phyloP scores from a whole-genome alignment of 2,888 invertebrate genomes.

The Abrostola triplasia region DNA sequence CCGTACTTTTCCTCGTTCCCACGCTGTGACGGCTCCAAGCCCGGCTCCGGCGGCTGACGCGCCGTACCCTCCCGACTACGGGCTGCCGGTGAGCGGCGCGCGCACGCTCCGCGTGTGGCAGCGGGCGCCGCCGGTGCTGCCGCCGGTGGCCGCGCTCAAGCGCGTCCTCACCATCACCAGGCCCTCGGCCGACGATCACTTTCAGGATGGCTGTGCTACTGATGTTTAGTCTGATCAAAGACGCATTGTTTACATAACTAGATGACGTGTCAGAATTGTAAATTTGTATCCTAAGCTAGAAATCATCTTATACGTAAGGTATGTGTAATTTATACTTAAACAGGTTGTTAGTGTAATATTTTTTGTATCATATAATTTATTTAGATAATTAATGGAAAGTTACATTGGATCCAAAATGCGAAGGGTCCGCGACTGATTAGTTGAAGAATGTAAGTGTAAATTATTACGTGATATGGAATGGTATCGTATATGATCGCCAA shows the following conservation, averaged over 20 bases:
- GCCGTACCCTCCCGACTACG: slow-evolving; percentile 93
- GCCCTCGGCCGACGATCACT: slow-evolving; percentile 96
- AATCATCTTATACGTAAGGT: slow-evolving; percentile 74
- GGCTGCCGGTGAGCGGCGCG: slow-evolving; percentile 91
- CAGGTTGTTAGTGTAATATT: slow-evolving; percentile 83
- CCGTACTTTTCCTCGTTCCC: slow-evolving; percentile 89
- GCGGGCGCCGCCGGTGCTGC: slow-evolving; percentile 94
- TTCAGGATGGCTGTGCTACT: slow-evolving; percentile 97
- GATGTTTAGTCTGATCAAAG: slow-evolving; percentile 90
- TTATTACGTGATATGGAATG: slow-evolving; percentile 84
- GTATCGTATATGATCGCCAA: slow-evolving; percentile 87
- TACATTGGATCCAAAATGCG: slow-evolving; percentile 82
- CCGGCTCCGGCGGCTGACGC: slow-evolving; percentile 81
- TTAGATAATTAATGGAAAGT: slow-evolving; percentile 84
- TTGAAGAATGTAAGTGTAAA: slow-evolving; percentile 85
- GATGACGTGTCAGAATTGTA: slow-evolving; percentile 74
- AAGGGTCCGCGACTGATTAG: slow-evolving; percentile 87
- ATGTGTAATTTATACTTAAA: slow-evolving; percentile 77
- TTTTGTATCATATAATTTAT: slow-evolving; percentile 88
- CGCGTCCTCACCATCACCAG: slow-evolving; percentile 94
- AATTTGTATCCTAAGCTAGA: slow-evolving; percentile 73
- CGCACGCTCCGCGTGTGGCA: slow-evolving; percentile 96
- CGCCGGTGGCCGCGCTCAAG: slow-evolving; percentile 95
- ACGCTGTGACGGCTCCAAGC: slow-evolving; percentile 70
- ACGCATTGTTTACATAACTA: slow-evolving; percentile 67